Evolutionary conservation across 2,888 invertebrate genomes (phyloP), one percentile per base, ranked within the genome.

Genomic region (Drosophila mimica): DNA sequence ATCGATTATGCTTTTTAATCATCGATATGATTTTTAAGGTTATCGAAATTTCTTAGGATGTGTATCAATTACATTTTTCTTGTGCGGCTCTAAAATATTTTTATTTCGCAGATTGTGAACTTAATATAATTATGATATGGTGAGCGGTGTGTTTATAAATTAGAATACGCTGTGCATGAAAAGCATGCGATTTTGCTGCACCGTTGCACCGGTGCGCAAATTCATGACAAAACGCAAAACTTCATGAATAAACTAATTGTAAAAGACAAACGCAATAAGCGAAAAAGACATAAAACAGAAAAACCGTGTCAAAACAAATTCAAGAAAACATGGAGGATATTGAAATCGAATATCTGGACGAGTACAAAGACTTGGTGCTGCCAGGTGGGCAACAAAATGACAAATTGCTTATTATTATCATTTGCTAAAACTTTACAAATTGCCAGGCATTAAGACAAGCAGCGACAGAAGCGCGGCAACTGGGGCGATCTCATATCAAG

Each of bases 341-440:
- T 64, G 92, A 92, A 82, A 88, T 92, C 66, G 92, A 92, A 83
- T 92, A 92, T 75, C 78, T 92, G 31, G 92, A 92, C 59, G 92
- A 92, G 66, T 92, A 92, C 72, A 92, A 91, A 81, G 92, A 92
- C 79, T 81, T 92, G 64, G 91, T 92, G 48, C 70, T 92, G 65
- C 92, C 92, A 81, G 91, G 92, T 92, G 70, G 83, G 87, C 76
- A 46, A 28, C 20, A 25, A 30, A 33, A 17, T 28, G 2, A 5
- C 8, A 15, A 11, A 5, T n/a, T 25, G 5, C 8, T 15, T 25
- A 25, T 46, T 25, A 25, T 46, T 46, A 46, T 8, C 15, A 15
- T 25, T 15, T 46, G 7, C 7, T 13, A 51, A 13, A 28, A 13
- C 15, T 31, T 7, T 8, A 13, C 2, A 33, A 46, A 57, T 20